Evolutionary conservation across 2,113 vertebrate genomes (phyloP), one percentile per base, ranked within the genome.

Genomic region (Bubalus kerabau): DNA sequence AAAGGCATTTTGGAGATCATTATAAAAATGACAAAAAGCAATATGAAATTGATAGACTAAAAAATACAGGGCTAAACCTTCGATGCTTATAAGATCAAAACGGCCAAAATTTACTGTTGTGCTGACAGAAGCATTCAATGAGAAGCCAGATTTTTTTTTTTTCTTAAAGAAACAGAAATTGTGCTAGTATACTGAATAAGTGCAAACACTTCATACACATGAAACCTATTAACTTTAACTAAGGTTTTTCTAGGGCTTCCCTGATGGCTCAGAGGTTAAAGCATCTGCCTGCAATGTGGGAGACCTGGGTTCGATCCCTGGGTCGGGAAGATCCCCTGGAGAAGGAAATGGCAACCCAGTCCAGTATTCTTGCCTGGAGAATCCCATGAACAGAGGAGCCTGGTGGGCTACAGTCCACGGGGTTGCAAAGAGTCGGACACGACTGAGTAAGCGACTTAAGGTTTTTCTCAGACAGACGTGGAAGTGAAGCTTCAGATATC

Each of bases 1-100:
- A 56, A 90, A 92, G 81, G 16, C n/a, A 85, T 95, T 97, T 78
- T 92, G 14, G 78, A 96, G 17, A 57, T 80, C 7, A 59, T 59
- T 82, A 86, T 46, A 92, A 96, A 96, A 97, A 81, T 24, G 48
- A 56, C 87, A 95, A 96, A 97, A 96, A 92, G 15, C 15, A 92
- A 57, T 83, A 2, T 71, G 43, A 87, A 95, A 96, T 84, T 36
- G 23, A 28, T 64, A 92, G 24, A 23, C 26, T 93, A 87, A 92
- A 94, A 88, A 56, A 95, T 90, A 94, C 8, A 89, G 26, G 91
- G 24, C 11, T 86, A 80, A 91, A 57, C 32, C 13, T 59, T 87
- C 60, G 93, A 89, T 24, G 60, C 11, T 40, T 89, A 59, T 7
- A n/a, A 60, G 30, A 85, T 76, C 9, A 86, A 92, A 95, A 95